phyloP scores from a whole-genome alignment of 64 coral and sea anemone species.

The Montipora capricornis region DNA sequence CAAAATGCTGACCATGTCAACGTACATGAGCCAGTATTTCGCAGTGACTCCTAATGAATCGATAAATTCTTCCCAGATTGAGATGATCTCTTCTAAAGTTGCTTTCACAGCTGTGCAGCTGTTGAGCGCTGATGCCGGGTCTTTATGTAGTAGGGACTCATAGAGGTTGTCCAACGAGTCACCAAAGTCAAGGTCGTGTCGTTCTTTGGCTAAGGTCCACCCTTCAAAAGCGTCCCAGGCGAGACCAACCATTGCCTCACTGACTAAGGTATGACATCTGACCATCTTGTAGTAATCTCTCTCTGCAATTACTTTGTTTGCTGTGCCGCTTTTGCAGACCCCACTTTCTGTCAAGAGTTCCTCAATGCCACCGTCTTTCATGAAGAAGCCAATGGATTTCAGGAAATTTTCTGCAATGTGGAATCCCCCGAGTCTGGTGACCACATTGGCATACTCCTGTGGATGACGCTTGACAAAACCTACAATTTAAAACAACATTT shows the following conservation, averaged over 20 bases:
- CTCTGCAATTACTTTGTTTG: constrained; percentile 41
- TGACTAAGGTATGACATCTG: constrained; percentile 29
- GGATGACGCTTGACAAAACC: constrained; percentile 2
- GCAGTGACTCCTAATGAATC: neutral
- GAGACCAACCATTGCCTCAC: constrained; percentile 42
- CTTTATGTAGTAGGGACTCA: constrained; percentile 14
- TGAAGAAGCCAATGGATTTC: constrained; percentile 22
- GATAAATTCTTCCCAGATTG: constrained; percentile 40
- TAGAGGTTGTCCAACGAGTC: neutral
- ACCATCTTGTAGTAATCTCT: constrained; percentile 48
- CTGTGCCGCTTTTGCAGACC: constrained; percentile 28
- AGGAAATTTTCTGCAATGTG: constrained; percentile 52
- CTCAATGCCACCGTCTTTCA: constrained; percentile 44
- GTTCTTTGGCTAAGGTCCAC: constrained; percentile 12
- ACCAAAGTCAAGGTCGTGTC: constrained; percentile 25
- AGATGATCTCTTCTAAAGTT: constrained; percentile 27
- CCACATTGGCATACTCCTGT: constrained; percentile 33
- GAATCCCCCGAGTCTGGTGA: constrained; percentile 35
- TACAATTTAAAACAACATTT: constrained; percentile 8
- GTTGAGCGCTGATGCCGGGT: constrained; percentile 1
- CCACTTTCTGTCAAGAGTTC: constrained; percentile 56
- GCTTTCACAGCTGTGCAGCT: neutral
- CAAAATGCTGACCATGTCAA: constrained; percentile 60
- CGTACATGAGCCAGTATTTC: constrained; percentile 65
- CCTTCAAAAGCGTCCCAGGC: constrained; percentile 43